These are phyloP conservation scores for Kuschelorhynchus macadamiae DNA, from an alignment of 2,888 invertebrate species.

Conservation along the genomic window DNA sequence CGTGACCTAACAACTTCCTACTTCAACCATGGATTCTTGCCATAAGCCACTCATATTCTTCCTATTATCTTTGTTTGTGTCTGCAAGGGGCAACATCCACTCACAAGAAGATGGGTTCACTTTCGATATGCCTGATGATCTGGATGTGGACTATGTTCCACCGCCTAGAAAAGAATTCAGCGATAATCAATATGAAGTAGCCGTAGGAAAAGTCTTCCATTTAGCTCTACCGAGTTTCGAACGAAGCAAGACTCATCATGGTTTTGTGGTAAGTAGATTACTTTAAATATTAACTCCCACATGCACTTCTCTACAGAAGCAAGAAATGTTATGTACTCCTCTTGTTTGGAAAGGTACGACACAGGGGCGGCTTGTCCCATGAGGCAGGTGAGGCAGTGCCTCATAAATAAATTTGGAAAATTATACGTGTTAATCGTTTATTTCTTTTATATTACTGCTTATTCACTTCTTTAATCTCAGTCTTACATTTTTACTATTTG, in stretches of 20 bases:
- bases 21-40: conserved; percentile 34
- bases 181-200: conserved; percentile 77
- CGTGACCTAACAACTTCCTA: conserved; percentile 40
- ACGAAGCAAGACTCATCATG: conserved; percentile 77
- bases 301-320: too few species aligned
- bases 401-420: too few species aligned
- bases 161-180: conserved; percentile 59
- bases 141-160: conserved; percentile 59
- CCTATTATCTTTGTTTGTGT: conserved; percentile 12
- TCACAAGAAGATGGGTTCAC: conserved; percentile 66
- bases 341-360: too few species aligned
- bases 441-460: too few species aligned
- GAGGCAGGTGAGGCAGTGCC: too few species aligned
- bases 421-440: too few species aligned
- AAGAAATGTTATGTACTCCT: too few species aligned
- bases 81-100: conserved; percentile 21
- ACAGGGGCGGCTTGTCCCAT: too few species aligned
- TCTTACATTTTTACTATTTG: too few species aligned
- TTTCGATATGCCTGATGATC: conserved; percentile 65
- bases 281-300: too few species aligned
- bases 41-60: conserved; percentile 1
- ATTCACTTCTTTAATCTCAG: too few species aligned
- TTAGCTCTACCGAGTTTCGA: conserved; percentile 78
- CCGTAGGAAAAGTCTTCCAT: conserved; percentile 81
- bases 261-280: conserved; percentile 77